Conservation (phyloP, 1,140 invertebrate genomes). For the Pogonognathellus flavescens region DNA sequence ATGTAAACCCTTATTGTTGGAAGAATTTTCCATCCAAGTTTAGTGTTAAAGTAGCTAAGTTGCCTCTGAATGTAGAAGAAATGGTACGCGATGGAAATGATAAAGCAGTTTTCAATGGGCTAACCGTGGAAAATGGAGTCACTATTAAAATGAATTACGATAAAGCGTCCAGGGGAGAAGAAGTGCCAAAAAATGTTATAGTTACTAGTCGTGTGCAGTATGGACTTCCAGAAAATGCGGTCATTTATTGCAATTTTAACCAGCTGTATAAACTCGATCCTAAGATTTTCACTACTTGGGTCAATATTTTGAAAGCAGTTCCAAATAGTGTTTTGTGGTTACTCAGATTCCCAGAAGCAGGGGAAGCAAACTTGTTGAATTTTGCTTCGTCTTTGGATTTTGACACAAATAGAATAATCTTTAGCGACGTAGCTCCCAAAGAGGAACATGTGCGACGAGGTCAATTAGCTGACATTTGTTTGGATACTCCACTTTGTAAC, state of each 20-base stretch:
- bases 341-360: slow-evolving; percentile 93
- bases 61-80: slow-evolving; percentile 76
- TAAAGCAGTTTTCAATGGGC: slow-evolving; percentile 91
- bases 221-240: slow-evolving; percentile 92
- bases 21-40: slow-evolving; percentile 82
- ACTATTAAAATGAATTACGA: slow-evolving; percentile 96
- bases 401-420: slow-evolving; percentile 85
- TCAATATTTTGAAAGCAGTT: slow-evolving; percentile 90
- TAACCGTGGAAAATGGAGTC: slow-evolving; percentile 92
- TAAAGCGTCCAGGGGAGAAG: slow-evolving; percentile 96
- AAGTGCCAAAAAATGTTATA: slow-evolving; percentile 92
- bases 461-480: slow-evolving; percentile 93
- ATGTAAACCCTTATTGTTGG: slow-evolving; percentile 72
- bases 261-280: slow-evolving; percentile 99
- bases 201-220: slow-evolving; percentile 96
- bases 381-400: slow-evolving; percentile 89
- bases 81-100: slow-evolving; percentile 92
- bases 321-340: slow-evolving; percentile 96
- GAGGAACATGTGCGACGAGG: slow-evolving; percentile 98
- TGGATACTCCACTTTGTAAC: slow-evolving; percentile 98
- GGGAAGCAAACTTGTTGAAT: slow-evolving; percentile 89
- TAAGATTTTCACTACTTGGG: slow-evolving; percentile 93
- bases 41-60: slow-evolving; percentile 91
- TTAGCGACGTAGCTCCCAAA: slow-evolving; percentile 98
- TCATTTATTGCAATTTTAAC: slow-evolving; percentile 99